Evolutionary conservation across 2,888 invertebrate species (phyloP).

Genomic region (Tetanocera ferruginea): DNA sequence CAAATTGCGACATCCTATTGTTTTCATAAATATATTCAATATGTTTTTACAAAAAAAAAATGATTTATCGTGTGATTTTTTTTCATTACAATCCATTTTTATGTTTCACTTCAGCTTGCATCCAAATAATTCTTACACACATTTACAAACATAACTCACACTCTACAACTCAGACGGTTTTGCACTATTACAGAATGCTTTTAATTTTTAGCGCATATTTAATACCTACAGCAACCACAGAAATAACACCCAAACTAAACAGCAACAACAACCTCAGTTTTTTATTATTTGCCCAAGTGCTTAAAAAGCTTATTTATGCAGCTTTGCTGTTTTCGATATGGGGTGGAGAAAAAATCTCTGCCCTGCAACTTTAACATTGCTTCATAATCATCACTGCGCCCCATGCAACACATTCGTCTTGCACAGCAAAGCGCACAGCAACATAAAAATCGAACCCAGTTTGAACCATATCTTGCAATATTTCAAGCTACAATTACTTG

Average conservation of each 20-base stretch:
- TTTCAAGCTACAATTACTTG: not conserved
- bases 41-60: too few species aligned
- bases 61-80: too few species aligned
- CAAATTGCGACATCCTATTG: too few species aligned
- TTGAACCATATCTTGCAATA: constrained; percentile 12
- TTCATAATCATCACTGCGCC: not conserved
- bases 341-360: not conserved
- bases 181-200: too few species aligned
- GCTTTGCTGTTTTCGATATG: not conserved
- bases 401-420: not conserved
- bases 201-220: too few species aligned
- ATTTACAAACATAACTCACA: too few species aligned
- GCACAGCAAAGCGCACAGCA: not conserved
- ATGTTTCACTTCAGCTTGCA: too few species aligned
- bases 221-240: too few species aligned
- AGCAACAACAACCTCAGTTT: not conserved
- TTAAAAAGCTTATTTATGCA: constrained; percentile 5
- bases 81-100: too few species aligned
- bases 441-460: constrained; percentile 24
- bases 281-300: not conserved
- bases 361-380: not conserved
- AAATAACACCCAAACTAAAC: not conserved
- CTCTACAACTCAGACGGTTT: too few species aligned
- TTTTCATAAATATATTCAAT: too few species aligned
- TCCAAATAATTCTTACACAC: too few species aligned